Evolutionary conservation across 1,140 invertebrate genomes (phyloP).

Genomic region (Sminthurides bifidus): DNA sequence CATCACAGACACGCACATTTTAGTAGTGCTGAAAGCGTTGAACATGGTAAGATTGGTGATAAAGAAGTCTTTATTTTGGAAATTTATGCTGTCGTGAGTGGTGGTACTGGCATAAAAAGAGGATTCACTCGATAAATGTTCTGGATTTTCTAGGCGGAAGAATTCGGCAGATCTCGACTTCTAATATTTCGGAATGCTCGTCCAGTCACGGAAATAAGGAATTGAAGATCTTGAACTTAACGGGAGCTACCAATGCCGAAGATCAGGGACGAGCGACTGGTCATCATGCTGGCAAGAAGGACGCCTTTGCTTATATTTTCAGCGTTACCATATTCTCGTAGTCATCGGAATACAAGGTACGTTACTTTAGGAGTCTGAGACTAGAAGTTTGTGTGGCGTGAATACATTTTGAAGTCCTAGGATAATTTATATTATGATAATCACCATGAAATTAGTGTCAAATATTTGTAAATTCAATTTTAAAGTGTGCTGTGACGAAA

Average conservation of each 20-base stretch:
- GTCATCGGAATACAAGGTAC: slow-evolving; percentile 6
- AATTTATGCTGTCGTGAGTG: too few species aligned
- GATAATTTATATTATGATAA: too few species aligned
- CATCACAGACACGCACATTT: slow-evolving; percentile 38
- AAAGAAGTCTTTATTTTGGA: too few species aligned
- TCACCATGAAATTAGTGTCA: too few species aligned
- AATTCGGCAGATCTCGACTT: slow-evolving; percentile 36
- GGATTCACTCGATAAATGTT: too few species aligned
- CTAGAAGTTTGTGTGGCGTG: too few species aligned
- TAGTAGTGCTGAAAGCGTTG: slow-evolving; percentile 61
- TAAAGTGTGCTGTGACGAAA: too few species aligned
- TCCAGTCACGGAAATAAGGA: slow-evolving; percentile 39
- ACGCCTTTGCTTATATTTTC: slow-evolving; percentile 71
- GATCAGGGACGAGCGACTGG: slow-evolving; percentile 61
- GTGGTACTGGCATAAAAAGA: too few species aligned
- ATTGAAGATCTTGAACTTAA: slow-evolving; percentile 44
- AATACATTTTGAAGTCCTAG: too few species aligned
- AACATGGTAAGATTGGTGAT: slow-evolving; percentile 16
- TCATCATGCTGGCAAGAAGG: slow-evolving; percentile 56
- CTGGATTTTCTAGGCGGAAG: slow-evolving; percentile 35
- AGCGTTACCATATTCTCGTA: slow-evolving; percentile 55
- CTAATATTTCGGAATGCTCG: slow-evolving; percentile 23
- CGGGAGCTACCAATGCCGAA: slow-evolving; percentile 40
- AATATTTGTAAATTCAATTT: too few species aligned
- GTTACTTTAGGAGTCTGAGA: too few species aligned